A percentile compares a stretch with the other conserved stretches of the same genome.
Conservation (phyloP, 2,888 invertebrate species). For the Heliconius ismenius region DNA sequence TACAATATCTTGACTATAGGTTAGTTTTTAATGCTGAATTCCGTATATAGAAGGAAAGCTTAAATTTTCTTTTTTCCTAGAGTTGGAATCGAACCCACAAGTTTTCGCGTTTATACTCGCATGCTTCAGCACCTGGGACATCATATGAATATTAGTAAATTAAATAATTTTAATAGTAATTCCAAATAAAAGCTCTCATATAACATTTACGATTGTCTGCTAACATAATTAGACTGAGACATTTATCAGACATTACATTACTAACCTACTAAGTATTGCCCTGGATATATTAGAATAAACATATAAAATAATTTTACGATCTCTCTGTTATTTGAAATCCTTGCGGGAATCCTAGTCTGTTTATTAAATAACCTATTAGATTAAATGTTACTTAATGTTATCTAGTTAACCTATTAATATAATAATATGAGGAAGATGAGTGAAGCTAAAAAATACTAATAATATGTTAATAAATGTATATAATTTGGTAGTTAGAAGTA, state of each 20-base stretch:
- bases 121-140: too few species aligned
- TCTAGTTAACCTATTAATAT: too few species aligned
- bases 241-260: slow-evolving; percentile 6
- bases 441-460: neutral
- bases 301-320: slow-evolving; percentile 3
- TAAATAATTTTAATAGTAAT: neutral
- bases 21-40: neutral
- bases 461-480: neutral
- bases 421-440: too few species aligned
- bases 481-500: too few species aligned
- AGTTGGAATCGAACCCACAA: too few species aligned
- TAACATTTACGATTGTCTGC: neutral
- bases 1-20: too few species aligned
- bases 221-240: slow-evolving; percentile 6
- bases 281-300: neutral
- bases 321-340: neutral
- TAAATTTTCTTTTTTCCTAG: too few species aligned
- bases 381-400: too few species aligned
- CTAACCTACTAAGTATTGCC: slow-evolving; percentile 7
- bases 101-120: too few species aligned
- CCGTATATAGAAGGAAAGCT: neutral
- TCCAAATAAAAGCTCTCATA: slow-evolving; percentile 7
- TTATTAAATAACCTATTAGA: too few species aligned
- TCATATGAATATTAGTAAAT: neutral
- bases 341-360: neutral